Evolutionary conservation across 2,113 vertebrate species (phyloP).

Genomic region (Scopus umbretta): DNA sequence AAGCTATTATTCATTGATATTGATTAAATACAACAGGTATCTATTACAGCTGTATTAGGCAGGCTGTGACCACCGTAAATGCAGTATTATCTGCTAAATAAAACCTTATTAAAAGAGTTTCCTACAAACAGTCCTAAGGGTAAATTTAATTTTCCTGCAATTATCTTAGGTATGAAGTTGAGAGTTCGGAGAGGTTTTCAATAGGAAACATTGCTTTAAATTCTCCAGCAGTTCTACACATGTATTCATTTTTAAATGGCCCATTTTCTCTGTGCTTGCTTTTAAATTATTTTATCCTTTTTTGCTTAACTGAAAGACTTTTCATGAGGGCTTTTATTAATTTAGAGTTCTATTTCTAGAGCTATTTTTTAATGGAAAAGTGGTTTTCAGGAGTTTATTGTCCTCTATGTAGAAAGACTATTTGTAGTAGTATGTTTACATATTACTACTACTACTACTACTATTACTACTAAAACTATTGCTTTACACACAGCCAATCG

Average conservation of each 20-base stretch:
- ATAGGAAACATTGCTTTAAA: neutral
- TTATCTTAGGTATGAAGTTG: constrained; percentile 27
- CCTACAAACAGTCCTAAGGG: constrained; percentile 8
- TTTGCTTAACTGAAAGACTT: neutral
- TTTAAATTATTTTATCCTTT: neutral
- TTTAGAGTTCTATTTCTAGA: neutral
- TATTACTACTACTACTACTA: neutral
- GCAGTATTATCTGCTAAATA: constrained; percentile 33
- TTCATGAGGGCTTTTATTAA: neutral
- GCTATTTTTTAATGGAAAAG: neutral
- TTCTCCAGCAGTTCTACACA: neutral
- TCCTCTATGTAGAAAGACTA: neutral
- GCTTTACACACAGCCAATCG: neutral
- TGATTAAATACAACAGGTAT: constrained; percentile 35
- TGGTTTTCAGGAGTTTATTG: neutral
- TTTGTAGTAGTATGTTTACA: neutral
- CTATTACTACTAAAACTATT: neutral
- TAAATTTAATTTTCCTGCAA: constrained; percentile 49
- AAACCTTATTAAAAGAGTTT: constrained; percentile 26
- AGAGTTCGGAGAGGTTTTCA: neutral
- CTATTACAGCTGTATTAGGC: constrained; percentile 31
- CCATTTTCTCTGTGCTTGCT: neutral
- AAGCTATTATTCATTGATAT: constrained; percentile 36
- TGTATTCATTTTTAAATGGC: neutral
- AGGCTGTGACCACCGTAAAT: constrained; percentile 18